Base-by-base conservation (phyloP, 2,113 vertebrate species). In the Zapornia atra region DNA sequence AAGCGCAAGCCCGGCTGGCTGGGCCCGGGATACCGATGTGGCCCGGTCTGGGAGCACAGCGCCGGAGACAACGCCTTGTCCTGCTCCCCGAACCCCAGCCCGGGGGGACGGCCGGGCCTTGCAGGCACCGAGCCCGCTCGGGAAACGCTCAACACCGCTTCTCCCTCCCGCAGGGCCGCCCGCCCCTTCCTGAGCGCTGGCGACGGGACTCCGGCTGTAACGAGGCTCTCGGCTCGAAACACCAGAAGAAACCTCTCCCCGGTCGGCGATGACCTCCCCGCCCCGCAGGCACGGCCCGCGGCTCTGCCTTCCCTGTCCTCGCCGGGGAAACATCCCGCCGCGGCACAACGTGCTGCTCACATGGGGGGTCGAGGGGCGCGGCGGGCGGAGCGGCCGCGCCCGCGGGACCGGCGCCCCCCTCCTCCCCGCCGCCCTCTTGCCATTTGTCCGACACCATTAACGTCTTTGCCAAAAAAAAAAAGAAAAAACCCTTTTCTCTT, bases 151-250 rank as follows among this genome's bases (percentile, higher is more conserved):
- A 95, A 96, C 88, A 63, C 54, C 33, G 79, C 17, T 95, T 97
- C 92, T 95, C 96, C 48, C 71, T 96, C 96, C 94, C 94, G 92
- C 97, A 98, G 98, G 97, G 95, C 95, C 92, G 91, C 92, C 78
- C 42, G 54, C 72, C 44, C 34, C 46, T 40, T 61, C 42, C 25
- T 6, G 73, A 88, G 81, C 40, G 34, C 72, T 68, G 81, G 54
- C 60, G 59, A 72, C 51, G 54, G 72, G 50, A 46, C 78, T 87
- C 44, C 28, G 56, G 69, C 82, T 71, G 65, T 73, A 65, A 31
- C 5, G 61, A 90, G 34, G 56, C 50, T 6, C 51, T 83, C 28
- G 59, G 53, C 70, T 46, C 28, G 36, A 20, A 10, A 12, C 36
- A 33, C 6, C 24, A 73, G 29, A 8, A 16, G 69, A 11, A 40